Evolutionary conservation across 2,797 vertebrate species (phyloP), one percentile per base, ranked within the genome.

Genomic region (Darevskia nairensis): DNA sequence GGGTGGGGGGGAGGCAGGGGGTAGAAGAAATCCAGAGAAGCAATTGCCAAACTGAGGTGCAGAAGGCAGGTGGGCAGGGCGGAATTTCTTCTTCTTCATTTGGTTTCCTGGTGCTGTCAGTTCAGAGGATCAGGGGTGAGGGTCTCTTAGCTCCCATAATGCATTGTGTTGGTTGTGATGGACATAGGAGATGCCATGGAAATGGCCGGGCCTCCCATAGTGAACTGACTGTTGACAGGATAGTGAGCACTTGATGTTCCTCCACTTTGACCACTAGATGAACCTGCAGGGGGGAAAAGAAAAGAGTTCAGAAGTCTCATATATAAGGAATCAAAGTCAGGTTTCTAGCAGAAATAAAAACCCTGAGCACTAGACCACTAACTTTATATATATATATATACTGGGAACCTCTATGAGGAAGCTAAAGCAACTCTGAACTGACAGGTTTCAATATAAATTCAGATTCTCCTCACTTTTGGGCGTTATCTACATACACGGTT

Each of bases 121-220:
- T 93, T 93, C 81, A 76, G 19, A 84, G 88, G 41, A 27, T 32
- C 80, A 41, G 23, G 21, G 59, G 88, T 13, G 46, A 64, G 32
- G 79, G 86, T 72, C 76, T 88, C 96, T 97, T 98, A 99, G 97
- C 98, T 99, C 91, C 98, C 98, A 59, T 99, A 99, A 97, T 99
- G 98, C 98, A 99, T 98, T 95, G 98, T 98, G 97, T 98, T 99
- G 97, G 98, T 98, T 89, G 98, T 98, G 96, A 99, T 98, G 93
- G 98, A 98, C 98, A 99, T 98, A 8, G 98, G 98, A 0, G 98
- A 98, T 25, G 98, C 98, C 98, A 99, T 99, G 85, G 98, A 99
- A 94, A 99, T 98, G 91, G 98, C 98, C 0, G 98, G 98, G 6
- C 98, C 98, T 3, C 98, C 98, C 98, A 99, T 98, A 95, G 98